A percentile compares a stretch with the other conserved stretches of the same genome.
phyloP scores from a whole-genome alignment of 1,140 invertebrate genomes.

The Drosophila sturtevanti region DNA sequence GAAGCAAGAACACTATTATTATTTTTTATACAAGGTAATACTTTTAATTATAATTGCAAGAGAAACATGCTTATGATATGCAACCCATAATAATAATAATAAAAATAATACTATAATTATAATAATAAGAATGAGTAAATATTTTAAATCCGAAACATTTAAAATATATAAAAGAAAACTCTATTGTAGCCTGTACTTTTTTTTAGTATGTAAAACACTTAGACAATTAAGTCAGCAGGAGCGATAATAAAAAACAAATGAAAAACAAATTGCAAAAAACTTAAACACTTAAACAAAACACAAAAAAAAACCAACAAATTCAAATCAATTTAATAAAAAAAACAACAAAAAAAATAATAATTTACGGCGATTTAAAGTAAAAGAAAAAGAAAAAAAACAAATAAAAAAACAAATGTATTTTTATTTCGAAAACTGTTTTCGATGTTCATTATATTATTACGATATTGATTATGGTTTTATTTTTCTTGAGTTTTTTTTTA shows the following conservation, averaged over 20 bases:
- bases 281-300: constrained; percentile 56
- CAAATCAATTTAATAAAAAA: constrained; percentile 30
- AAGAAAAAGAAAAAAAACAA: background rate
- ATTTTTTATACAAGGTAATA: constrained; percentile 79
- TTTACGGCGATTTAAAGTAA: constrained; percentile 18
- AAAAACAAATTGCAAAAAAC: constrained; percentile 70
- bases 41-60: constrained; percentile 68
- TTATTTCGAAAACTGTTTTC: constrained; percentile 26
- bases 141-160: constrained; percentile 72
- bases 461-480: background rate
- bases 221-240: constrained; percentile 59
- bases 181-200: constrained; percentile 63
- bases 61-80: constrained; percentile 37
- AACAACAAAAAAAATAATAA: constrained; percentile 12
- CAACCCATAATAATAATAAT: constrained; percentile 31
- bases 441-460: constrained; percentile 3
- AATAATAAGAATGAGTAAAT: constrained; percentile 45
- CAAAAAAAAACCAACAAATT: constrained; percentile 50
- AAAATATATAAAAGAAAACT: constrained; percentile 54
- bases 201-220: constrained; percentile 64
- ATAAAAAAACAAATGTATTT: constrained; percentile 7
- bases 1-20: constrained; percentile 59
- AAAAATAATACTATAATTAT: constrained; percentile 27
- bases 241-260: constrained; percentile 68
- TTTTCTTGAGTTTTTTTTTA: background rate